Evolutionary conservation across 37 sponge, comb jelly and placozoan genomes (phyloP).

Genomic region (Beroe forskalii): DNA sequence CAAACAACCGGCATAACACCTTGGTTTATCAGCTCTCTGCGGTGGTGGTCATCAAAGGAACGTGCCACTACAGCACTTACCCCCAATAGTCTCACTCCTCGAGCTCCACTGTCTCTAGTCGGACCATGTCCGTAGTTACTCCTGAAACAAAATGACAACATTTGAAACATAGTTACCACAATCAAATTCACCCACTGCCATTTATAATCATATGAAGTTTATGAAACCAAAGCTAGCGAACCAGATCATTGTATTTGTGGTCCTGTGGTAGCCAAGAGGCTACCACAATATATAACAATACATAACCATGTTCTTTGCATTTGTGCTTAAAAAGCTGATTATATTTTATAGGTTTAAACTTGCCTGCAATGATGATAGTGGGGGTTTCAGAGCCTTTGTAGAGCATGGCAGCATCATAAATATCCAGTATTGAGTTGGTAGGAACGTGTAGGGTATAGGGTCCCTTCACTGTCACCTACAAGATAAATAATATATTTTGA

Average conservation of each 20-base stretch:
- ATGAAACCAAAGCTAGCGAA: no score
- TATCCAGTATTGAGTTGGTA: background rate
- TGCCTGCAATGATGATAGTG: slow-evolving; percentile 33
- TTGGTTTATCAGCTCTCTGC: slow-evolving; percentile 14
- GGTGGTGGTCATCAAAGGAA: slow-evolving; percentile 16
- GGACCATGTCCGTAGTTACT: background rate
- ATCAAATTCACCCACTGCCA: no score
- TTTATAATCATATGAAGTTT: no score
- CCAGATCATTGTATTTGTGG: no score
- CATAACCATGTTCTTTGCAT: no score
- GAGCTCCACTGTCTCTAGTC: slow-evolving; percentile 46
- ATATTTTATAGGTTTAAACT: no score
- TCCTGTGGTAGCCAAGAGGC: no score
- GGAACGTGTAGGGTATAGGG: slow-evolving; percentile 22
- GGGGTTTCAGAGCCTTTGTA: background rate
- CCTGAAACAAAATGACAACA: background rate
- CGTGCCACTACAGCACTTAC: slow-evolving; percentile 46
- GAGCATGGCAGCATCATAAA: slow-evolving; percentile 42
- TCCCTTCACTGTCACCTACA: background rate
- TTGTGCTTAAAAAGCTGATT: no score
- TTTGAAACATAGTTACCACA: no score
- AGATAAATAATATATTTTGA: background rate
- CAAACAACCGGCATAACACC: slow-evolving; percentile 33
- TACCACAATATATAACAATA: no score
- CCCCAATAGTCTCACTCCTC: slow-evolving; percentile 33